These are phyloP conservation scores for Synergus gifuensis DNA, from an alignment of 2,888 invertebrate genomes.

Conservation along the genomic window DNA sequence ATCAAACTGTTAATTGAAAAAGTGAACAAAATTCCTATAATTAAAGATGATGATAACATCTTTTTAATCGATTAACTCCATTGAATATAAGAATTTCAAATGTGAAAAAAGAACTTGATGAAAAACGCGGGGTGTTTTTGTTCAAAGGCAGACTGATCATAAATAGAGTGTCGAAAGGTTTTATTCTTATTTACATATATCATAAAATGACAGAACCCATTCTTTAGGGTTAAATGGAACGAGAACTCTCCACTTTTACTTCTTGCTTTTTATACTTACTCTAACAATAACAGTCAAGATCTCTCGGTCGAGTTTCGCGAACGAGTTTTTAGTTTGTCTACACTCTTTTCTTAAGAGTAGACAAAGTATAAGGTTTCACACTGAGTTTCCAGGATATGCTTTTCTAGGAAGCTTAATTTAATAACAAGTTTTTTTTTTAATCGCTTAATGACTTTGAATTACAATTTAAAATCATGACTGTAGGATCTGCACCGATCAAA, in stretches of 20 bases:
- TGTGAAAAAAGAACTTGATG: background rate
- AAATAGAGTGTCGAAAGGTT: constrained; percentile 18
- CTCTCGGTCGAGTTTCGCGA: constrained; percentile 33
- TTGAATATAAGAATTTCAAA: background rate
- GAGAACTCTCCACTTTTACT: constrained; percentile 40
- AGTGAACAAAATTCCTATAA: background rate
- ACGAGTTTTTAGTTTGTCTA: constrained; percentile 26
- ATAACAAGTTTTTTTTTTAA: background rate
- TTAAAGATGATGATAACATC: background rate
- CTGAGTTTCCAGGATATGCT: constrained; percentile 21
- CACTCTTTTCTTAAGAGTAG: constrained; percentile 27
- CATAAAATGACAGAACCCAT: constrained; percentile 32
- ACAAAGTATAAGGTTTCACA: constrained; percentile 31
- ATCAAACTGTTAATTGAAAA: background rate
- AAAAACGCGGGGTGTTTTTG: background rate
- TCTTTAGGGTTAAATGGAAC: constrained; percentile 39
- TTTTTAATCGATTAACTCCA: background rate
- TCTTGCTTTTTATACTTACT: constrained; percentile 51
- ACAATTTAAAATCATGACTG: background rate
- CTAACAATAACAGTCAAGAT: constrained; percentile 36
- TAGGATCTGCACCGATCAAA: no score
- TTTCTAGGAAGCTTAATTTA: constrained; percentile 1
- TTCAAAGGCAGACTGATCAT: constrained; percentile 8
- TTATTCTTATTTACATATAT: constrained; percentile 33
- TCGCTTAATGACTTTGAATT: background rate